Base-by-base conservation (phyloP, 1,140 invertebrate genomes). In the Heliconius hewitsoni region DNA sequence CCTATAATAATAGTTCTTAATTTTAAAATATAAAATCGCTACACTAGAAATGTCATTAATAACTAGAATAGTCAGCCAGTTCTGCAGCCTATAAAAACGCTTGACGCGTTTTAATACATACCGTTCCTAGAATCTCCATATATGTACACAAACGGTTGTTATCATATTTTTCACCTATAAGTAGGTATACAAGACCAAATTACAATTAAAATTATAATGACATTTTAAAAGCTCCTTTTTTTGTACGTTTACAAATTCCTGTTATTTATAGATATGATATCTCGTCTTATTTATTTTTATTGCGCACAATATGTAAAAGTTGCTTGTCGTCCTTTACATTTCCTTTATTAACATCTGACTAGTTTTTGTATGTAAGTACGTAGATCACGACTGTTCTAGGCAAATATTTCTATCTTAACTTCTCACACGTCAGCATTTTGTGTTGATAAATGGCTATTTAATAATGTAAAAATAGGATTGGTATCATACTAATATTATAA, bases 131-230 rank as follows among this genome's bases (percentile, higher is more conserved):
- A 76, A 76, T 27, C 57, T 27, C 27, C 34, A 39, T 60, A 60
- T 60, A 60, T 60, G 19, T 60, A 23, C 55, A 75, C 3, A 70
- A 37, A 70, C 27, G 39, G n/a, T 70, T 39, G 37, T 75, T 75
- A 60, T 57, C 46, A 74, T 74, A 75, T 75, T 75, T 37, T 75
- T 76, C 34, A 42, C 4, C 57, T 13, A 66, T 9, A 66, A 5
- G 42, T 46, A 46, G 42, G 13, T 16, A 16, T 19, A 19, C 18
- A 39, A 60, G 52, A 37, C 34, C 6, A 76, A 66, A 46, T 66
- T 66, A 11, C 66, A 66, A 76, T 60, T 76, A 66, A 76, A 76
- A 42, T 46, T 50, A 76, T 42, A 60, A 34, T 60, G 27, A 74
- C 55, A 74, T 57, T 74, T 74, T 37, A 74, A 76, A 55, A 74